Evolutionary conservation across 1,140 invertebrate species (phyloP).

Genomic region (Polypedilum vanderplanki): DNA sequence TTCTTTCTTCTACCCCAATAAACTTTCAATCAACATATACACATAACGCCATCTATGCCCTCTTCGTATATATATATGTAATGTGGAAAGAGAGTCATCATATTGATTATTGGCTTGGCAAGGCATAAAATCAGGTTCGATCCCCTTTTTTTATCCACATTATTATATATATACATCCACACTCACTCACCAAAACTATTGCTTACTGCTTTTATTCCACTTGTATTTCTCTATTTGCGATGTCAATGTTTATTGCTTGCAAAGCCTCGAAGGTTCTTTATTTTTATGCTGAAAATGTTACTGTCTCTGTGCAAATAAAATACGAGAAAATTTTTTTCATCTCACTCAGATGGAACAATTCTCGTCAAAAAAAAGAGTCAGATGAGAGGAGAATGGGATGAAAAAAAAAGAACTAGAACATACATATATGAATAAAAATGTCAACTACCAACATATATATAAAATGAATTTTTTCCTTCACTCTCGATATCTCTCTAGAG

Average conservation of each 20-base stretch:
- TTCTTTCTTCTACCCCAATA: background rate
- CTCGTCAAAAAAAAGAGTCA: background rate
- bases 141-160: background rate
- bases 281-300: slow-evolving; percentile 1
- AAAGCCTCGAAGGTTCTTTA: slow-evolving; percentile 4
- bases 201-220: too few species aligned
- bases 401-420: background rate
- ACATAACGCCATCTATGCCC: too few species aligned
- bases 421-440: background rate
- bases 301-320: slow-evolving; percentile 10
- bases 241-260: background rate
- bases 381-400: background rate
- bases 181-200: too few species aligned
- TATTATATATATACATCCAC: background rate
- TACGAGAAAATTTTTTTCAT: background rate
- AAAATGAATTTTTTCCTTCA: background rate
- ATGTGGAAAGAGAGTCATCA: background rate
- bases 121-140: background rate
- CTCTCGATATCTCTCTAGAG: background rate
- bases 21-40: background rate
- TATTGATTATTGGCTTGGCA: slow-evolving; percentile 27
- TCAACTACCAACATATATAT: background rate
- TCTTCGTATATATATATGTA: background rate
- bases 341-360: slow-evolving; percentile 2
- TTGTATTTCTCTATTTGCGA: background rate